Percentiles rank a stretch among this genome's conserved stretches.
phyloP scores from a whole-genome alignment of 2,797 vertebrate species.

The Garrulus glandarius region DNA sequence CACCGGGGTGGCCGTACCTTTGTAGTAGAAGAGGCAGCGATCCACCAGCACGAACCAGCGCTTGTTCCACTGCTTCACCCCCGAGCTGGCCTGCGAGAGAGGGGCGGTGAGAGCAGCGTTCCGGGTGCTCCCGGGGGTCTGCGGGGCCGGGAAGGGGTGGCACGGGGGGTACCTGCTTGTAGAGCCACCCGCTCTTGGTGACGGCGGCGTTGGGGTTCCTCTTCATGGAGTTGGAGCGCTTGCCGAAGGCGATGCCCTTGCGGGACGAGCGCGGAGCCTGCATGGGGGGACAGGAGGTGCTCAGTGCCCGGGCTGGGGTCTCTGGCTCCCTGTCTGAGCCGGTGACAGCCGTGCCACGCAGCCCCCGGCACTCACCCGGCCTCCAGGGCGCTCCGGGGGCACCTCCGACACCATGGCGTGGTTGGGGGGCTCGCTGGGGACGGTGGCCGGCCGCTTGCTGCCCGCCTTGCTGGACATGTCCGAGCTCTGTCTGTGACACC shows the following conservation, averaged over 20 bases:
- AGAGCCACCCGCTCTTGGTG: constrained; percentile 89
- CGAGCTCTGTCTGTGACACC: constrained; percentile 63
- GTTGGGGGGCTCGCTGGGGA: constrained; percentile 76
- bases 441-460: constrained; percentile 70
- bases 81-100: constrained; percentile 86
- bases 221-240: constrained; percentile 95
- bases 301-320: neutral
- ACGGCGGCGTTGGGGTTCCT: constrained; percentile 87
- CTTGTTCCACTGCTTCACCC: constrained; percentile 95
- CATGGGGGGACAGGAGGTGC: neutral
- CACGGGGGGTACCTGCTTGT: constrained; percentile 84
- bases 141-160: neutral
- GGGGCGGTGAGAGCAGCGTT: neutral
- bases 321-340: rapidly evolving
- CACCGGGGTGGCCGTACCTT: constrained; percentile 73
- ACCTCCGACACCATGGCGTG: constrained; percentile 86
- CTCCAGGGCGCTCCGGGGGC: constrained; percentile 78
- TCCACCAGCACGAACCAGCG: constrained; percentile 95
- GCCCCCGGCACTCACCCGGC: constrained; percentile 76
- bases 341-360: no score
- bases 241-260: constrained; percentile 89
- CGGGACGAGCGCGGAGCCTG: constrained; percentile 81
- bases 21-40: constrained; percentile 94
- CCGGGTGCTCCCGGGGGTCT: rapidly evolving
- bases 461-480: constrained; percentile 88